Evolutionary conservation across 2,888 invertebrate species (phyloP).

Genomic region (Leptothorax acervorum): DNA sequence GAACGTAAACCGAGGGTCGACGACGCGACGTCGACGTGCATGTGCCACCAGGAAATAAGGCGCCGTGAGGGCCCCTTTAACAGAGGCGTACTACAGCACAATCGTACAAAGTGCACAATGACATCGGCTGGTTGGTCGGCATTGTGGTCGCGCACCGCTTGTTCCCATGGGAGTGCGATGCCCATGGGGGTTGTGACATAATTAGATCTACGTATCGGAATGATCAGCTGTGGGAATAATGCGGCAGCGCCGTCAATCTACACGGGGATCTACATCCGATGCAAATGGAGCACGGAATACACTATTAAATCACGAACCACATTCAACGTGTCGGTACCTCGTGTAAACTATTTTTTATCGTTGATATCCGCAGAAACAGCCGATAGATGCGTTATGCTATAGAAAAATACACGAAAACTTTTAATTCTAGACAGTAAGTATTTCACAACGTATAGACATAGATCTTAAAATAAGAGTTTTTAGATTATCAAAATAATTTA

Average conservation of each 20-base stretch:
- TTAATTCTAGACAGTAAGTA: not conserved
- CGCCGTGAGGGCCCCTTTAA: conserved; percentile 69
- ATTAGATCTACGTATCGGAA: conserved; percentile 83
- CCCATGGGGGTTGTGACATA: conserved; percentile 81
- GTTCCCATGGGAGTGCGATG: conserved; percentile 81
- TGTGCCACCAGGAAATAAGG: conserved; percentile 69
- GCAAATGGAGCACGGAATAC: conserved; percentile 32
- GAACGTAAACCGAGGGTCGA: conserved; percentile 61
- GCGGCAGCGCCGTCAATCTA: conserved; percentile 63
- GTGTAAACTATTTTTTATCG: not conserved
- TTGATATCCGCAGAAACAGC: not conserved
- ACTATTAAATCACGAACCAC: conserved; percentile 26
- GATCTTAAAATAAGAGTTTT: not conserved
- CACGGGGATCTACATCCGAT: conserved; percentile 50
- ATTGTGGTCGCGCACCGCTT: conserved; percentile 80
- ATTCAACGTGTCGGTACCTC: conserved; percentile 7
- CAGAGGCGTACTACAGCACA: conserved; percentile 76
- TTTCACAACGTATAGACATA: not conserved
- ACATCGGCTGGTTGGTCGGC: conserved; percentile 78
- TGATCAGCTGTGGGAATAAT: conserved; percentile 82
- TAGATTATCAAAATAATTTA: not conserved
- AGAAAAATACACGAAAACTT: not conserved
- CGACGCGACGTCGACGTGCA: not conserved
- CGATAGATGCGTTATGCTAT: not conserved
- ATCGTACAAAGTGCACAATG: conserved; percentile 84